These are phyloP conservation scores for Percopsis transmontana DNA, from an alignment of 2,113 vertebrate genomes.

Conservation along the genomic window DNA sequence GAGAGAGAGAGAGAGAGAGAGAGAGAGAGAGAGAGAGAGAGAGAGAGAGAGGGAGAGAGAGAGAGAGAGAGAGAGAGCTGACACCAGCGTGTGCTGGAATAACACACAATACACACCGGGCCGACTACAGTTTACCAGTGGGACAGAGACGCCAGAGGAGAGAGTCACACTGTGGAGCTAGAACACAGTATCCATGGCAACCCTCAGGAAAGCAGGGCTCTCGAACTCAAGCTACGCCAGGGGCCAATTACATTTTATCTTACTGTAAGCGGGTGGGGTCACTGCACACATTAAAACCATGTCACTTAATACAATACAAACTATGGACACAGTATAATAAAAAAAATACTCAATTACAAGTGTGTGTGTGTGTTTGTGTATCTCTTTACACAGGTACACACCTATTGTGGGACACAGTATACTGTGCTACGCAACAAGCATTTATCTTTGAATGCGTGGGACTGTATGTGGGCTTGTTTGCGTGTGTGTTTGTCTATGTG, in stretches of 20 bases:
- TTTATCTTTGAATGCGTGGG: not conserved
- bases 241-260: not conserved
- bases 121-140: constrained; percentile 57
- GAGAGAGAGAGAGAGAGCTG: constrained; percentile 39
- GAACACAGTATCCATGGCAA: constrained; percentile 39
- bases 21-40: not conserved
- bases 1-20: not conserved
- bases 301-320: too few relatives aligned
- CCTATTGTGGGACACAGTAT: not conserved
- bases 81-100: constrained; percentile 72
- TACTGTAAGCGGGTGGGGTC: too few relatives aligned
- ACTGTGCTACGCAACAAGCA: too few relatives aligned
- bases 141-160: not conserved
- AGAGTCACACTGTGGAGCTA: constrained; percentile 41
- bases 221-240: too few relatives aligned
- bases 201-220: constrained; percentile 17
- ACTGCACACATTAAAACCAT: too few relatives aligned
- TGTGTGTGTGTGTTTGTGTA: too few relatives aligned
- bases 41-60: constrained; percentile 5
- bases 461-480: not conserved
- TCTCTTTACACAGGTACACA: not conserved
- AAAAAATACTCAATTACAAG: too few relatives aligned
- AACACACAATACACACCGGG: constrained; percentile 63
- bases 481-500: not conserved
- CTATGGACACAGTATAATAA: too few relatives aligned